Evolutionary conservation across 1,140 invertebrate genomes (phyloP).

Genomic region (Macrobrachium nipponense): DNA sequence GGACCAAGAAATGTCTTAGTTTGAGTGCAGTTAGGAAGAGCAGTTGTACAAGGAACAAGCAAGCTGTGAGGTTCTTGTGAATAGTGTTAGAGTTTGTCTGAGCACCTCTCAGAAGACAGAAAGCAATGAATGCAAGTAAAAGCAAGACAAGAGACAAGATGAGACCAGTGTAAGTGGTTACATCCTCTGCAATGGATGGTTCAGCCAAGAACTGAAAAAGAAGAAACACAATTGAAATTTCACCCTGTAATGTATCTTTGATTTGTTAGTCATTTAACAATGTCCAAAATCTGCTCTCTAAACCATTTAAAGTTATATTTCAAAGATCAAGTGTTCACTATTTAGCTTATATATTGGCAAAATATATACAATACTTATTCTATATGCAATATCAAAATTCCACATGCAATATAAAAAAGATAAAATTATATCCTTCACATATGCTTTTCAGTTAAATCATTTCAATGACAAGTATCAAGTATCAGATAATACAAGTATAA

Average conservation of each 20-base stretch:
- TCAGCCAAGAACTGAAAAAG: slow-evolving; percentile 76
- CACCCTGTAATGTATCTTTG: neutral
- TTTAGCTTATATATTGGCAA: too few species aligned
- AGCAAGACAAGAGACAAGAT: slow-evolving; percentile 79
- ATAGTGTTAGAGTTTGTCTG: slow-evolving; percentile 95
- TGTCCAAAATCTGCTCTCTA: too few species aligned
- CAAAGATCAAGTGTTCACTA: too few species aligned
- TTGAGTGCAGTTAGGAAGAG: slow-evolving; percentile 90
- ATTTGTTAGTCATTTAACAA: too few species aligned
- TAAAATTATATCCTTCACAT: too few species aligned
- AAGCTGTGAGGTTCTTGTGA: slow-evolving; percentile 91
- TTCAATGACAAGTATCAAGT: too few species aligned
- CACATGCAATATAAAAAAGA: too few species aligned
- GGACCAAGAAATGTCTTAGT: slow-evolving; percentile 78
- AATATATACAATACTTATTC: neutral
- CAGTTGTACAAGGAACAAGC: slow-evolving; percentile 86
- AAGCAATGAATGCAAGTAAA: slow-evolving; percentile 75
- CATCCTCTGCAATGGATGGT: slow-evolving; percentile 84
- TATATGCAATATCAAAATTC: neutral
- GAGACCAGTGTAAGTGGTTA: slow-evolving; percentile 90
- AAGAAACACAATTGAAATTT: neutral
- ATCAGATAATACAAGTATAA: too few species aligned
- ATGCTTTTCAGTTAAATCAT: too few species aligned
- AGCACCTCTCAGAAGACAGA: slow-evolving; percentile 81
- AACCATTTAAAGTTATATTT: too few species aligned